phyloP scores from a whole-genome alignment of 2,888 invertebrate genomes.

The Pollenia griseotomentosa region DNA sequence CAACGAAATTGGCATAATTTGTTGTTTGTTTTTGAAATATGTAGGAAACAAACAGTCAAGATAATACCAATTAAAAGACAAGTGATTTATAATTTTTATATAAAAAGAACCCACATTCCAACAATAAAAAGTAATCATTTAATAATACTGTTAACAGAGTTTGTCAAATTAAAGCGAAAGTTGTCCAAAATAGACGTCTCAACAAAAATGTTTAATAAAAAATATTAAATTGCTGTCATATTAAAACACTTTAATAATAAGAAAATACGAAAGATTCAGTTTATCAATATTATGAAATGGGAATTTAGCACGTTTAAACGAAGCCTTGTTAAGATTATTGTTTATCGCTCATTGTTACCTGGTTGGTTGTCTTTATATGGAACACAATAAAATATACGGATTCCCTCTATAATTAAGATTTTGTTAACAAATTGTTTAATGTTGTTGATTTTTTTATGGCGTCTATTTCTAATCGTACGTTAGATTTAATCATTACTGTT shows the following conservation, averaged over 20 bases:
- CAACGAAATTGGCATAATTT: background rate
- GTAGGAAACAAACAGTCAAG: constrained; percentile 5
- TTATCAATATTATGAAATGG: too few relatives aligned
- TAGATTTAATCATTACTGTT: constrained; percentile 20
- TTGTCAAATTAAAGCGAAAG: too few relatives aligned
- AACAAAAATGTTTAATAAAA: too few relatives aligned
- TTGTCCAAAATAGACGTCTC: too few relatives aligned
- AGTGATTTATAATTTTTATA: constrained; percentile 20
- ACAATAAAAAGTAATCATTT: background rate
- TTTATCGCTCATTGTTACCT: background rate
- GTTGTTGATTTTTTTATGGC: background rate
- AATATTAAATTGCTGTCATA: background rate
- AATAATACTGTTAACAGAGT: too few relatives aligned
- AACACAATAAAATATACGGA: background rate
- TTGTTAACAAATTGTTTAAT: constrained; percentile 15
- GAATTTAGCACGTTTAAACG: too few relatives aligned
- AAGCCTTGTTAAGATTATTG: background rate
- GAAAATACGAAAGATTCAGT: too few relatives aligned
- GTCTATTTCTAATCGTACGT: background rate
- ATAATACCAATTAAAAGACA: background rate
- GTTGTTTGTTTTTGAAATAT: background rate
- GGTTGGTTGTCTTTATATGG: background rate
- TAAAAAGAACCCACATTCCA: background rate
- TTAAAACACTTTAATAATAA: background rate
- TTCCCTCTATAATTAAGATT: background rate